Conservation (phyloP, 2,113 vertebrate species). For the Burhinus oedicnemus region DNA sequence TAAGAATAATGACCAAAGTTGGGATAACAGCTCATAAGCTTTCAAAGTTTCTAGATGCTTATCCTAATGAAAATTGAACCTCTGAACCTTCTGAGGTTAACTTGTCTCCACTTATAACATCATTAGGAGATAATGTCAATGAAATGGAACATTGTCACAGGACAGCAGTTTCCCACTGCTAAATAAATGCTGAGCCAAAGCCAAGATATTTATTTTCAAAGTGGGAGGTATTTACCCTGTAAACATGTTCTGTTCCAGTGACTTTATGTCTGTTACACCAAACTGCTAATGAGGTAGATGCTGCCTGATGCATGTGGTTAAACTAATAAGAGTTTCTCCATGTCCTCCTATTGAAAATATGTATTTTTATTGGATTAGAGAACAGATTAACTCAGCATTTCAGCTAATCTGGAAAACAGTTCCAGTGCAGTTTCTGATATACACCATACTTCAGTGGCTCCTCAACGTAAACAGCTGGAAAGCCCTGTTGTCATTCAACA, state of each 20-base stretch:
- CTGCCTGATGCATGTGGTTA: conserved; percentile 21
- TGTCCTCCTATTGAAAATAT: neutral
- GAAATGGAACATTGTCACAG: conserved; percentile 45
- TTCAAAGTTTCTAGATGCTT: neutral
- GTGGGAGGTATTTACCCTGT: conserved; percentile 64
- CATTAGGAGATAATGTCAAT: conserved; percentile 48
- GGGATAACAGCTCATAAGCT: neutral
- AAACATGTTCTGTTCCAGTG: conserved; percentile 67
- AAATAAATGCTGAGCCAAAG: conserved; percentile 58
- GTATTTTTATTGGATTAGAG: conserved; percentile 2
- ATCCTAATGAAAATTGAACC: conserved; percentile 24
- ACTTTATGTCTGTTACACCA: conserved; percentile 37
- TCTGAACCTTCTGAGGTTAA: conserved; percentile 45
- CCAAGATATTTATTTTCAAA: conserved; percentile 68
- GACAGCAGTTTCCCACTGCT: conserved; percentile 55
- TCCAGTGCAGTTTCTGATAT: neutral
- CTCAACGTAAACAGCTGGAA: neutral
- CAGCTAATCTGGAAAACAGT: neutral
- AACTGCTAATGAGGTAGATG: conserved; percentile 23
- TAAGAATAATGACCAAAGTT: neutral
- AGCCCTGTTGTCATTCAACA: neutral
- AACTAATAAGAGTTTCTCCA: neutral
- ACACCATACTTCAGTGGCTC: neutral
- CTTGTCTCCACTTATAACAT: conserved; percentile 21
- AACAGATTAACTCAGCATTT: conserved; percentile 15